Conservation (phyloP, 2,797 vertebrate species). For the Gymnodraco acuticeps region DNA sequence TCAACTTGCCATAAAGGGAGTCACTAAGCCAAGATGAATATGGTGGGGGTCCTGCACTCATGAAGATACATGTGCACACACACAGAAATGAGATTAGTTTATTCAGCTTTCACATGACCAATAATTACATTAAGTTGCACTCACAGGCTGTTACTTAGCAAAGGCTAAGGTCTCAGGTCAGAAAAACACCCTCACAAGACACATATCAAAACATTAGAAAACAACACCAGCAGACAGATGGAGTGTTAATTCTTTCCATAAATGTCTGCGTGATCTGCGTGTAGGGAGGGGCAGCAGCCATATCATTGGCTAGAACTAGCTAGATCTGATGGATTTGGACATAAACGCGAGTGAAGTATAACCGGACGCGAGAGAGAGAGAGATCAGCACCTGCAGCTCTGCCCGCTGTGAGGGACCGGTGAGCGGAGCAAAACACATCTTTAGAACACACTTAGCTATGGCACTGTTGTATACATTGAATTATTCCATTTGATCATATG, state of each 20-base stretch:
- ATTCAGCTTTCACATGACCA: slow-evolving; percentile 72
- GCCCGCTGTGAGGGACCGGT: no score
- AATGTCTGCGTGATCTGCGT: not conserved
- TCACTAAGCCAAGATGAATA: slow-evolving; percentile 15
- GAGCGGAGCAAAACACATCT: no score
- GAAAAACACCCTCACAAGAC: slow-evolving; percentile 73
- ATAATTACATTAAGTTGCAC: slow-evolving; percentile 69
- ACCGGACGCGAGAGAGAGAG: no score
- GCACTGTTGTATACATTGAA: no score
- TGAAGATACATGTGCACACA: slow-evolving; percentile 42
- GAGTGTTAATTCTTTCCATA: slow-evolving; percentile 8
- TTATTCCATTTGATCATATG: no score
- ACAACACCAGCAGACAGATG: slow-evolving; percentile 23
- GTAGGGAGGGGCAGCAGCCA: no score
- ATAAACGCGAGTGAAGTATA: no score
- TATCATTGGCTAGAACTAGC: no score
- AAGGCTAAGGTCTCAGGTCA: slow-evolving; percentile 53
- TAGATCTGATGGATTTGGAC: no score
- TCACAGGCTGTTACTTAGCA: slow-evolving; percentile 65
- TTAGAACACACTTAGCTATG: no score
- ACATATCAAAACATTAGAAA: slow-evolving; percentile 53
- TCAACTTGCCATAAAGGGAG: slow-evolving; percentile 11
- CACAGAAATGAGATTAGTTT: slow-evolving; percentile 66
- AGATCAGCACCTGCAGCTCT: no score
- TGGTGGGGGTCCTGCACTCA: slow-evolving; percentile 30